A percentile compares a stretch with the other conserved stretches of the same genome.
These are phyloP conservation scores for Drosophila kuntzei DNA, from an alignment of 2,888 invertebrate species.

Conservation along the genomic window DNA sequence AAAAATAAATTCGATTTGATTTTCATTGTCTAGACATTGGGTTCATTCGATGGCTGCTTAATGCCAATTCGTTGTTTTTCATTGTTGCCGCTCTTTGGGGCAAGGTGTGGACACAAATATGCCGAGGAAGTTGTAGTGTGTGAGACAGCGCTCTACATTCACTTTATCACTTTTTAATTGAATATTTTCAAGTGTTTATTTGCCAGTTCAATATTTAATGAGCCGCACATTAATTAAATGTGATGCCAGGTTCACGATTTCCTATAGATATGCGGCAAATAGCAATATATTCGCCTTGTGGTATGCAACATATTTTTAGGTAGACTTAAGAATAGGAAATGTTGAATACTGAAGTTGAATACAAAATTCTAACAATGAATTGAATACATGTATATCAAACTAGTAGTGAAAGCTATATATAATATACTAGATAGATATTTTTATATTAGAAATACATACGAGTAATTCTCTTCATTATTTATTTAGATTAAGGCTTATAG, in stretches of 20 bases:
- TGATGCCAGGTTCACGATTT: not conserved
- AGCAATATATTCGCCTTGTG: not conserved
- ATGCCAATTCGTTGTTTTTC: slow-evolving; percentile 74
- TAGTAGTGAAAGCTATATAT: too few relatives aligned
- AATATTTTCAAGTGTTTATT: slow-evolving; percentile 75
- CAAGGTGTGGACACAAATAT: slow-evolving; percentile 57
- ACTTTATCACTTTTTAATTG: slow-evolving; percentile 64
- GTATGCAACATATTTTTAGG: slow-evolving; percentile 26
- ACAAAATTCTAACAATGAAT: too few relatives aligned
- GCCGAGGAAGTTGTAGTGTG: slow-evolving; percentile 20
- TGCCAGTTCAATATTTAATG: slow-evolving; percentile 77
- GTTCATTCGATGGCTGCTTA: slow-evolving; percentile 68
- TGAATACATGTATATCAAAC: too few relatives aligned
- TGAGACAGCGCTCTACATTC: slow-evolving; percentile 1
- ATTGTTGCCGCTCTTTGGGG: slow-evolving; percentile 19
- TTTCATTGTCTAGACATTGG: slow-evolving; percentile 80
- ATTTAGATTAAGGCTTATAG: too few relatives aligned
- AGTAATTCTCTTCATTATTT: too few relatives aligned
- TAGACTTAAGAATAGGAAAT: not conserved
- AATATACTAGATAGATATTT: too few relatives aligned
- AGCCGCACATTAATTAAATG: slow-evolving; percentile 65
- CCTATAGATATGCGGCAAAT: not conserved
- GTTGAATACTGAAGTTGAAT: not conserved
- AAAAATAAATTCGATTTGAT: slow-evolving; percentile 77
- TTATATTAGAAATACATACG: too few relatives aligned